phyloP scores from a whole-genome alignment of 2,888 invertebrate species.

The Apamea anceps region DNA sequence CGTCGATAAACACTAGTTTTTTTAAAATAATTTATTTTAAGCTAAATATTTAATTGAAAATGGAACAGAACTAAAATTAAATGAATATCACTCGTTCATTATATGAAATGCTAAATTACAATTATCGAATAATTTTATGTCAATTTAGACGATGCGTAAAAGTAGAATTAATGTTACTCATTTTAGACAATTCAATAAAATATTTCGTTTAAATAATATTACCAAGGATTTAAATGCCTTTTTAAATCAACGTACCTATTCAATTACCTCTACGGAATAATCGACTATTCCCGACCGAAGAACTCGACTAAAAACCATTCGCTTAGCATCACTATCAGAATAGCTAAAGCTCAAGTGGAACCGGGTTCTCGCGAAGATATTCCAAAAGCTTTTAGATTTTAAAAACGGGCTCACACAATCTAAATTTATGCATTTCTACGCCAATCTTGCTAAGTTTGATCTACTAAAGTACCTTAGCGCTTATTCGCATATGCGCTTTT shows the following conservation, averaged over 20 bases:
- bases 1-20: too few species aligned
- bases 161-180: not conserved
- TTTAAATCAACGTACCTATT: slow-evolving; percentile 33
- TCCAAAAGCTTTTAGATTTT: slow-evolving; percentile 66
- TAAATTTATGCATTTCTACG: slow-evolving; percentile 73
- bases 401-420: slow-evolving; percentile 65
- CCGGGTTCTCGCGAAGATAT: slow-evolving; percentile 56
- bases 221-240: slow-evolving; percentile 2
- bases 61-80: not conserved
- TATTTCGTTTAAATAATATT: not conserved
- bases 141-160: not conserved
- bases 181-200: not conserved
- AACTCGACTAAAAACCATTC: slow-evolving; percentile 60
- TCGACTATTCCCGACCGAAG: slow-evolving; percentile 39
- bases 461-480: slow-evolving; percentile 47
- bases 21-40: not conserved
- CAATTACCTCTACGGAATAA: slow-evolving; percentile 49
- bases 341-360: slow-evolving; percentile 50
- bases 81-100: not conserved
- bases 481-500: not conserved
- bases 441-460: slow-evolving; percentile 67
- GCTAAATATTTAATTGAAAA: not conserved
- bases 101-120: not conserved
- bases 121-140: not conserved
- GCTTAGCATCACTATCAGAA: slow-evolving; percentile 58